Base-by-base conservation (phyloP, 1,140 invertebrate species). In the Eubasilissa regina region DNA sequence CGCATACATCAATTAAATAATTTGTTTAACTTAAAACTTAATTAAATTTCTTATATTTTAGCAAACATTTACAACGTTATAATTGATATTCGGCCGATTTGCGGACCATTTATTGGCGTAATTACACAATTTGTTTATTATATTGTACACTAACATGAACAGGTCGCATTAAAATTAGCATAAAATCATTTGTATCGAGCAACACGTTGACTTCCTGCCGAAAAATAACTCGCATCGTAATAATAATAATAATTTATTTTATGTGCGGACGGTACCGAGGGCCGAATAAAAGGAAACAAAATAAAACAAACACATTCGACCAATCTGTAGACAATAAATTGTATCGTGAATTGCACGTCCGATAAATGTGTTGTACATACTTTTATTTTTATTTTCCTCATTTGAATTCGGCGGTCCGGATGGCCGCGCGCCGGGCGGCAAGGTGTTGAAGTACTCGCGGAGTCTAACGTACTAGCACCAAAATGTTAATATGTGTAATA, bases 321-420 rank as follows among this genome's bases (percentile, higher is more conserved):
- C 72, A 78, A 81, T 81, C 80, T 81, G 73, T 81, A 78, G 77
- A 81, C 77, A 79, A 81, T 81, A 81, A 81, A 81, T 81, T 81
- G 75, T 70, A 81, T 78, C 48, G 76, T 25, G 77, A 81, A 81
- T 78, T 79, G 75, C 70, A 81, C 73, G 64, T 66, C 51, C 55
- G 72, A 48, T 68, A 48, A 48, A 51, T 45, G n/a, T 44, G 53
- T 19, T 73, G 55, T 76, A 73, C 73, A n/a, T n/a, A n/a, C n/a
- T n/a, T 72, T 21, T 55, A n/a, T 58, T 68, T 68, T 68, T 21
- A 35, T 75, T 15, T 75, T 44, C 10, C 55, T 58, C n/a, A 77
- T 74, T 78, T 72, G 75, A 81, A 81, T 77, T 64, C 66, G 15
- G 13, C 17, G 25, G 47, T 11, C 17, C 19, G 9, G 17, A 11